Evolutionary conservation across 2,888 invertebrate species (phyloP).

Genomic region (Agapostemon virescens): DNA sequence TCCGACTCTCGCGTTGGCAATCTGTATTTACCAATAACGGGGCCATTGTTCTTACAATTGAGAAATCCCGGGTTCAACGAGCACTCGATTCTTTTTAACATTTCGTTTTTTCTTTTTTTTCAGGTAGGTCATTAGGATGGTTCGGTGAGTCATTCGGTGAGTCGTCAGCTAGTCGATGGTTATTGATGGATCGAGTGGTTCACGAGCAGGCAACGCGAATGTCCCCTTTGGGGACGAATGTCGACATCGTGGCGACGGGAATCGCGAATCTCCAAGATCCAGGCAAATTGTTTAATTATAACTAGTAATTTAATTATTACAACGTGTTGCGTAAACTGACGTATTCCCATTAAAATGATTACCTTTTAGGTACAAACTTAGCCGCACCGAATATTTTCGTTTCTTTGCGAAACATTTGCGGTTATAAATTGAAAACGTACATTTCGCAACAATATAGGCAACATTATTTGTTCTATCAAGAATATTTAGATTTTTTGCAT

Average conservation of each 20-base stretch:
- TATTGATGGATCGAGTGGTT: conserved; percentile 53
- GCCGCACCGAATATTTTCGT: not conserved
- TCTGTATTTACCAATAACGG: not conserved
- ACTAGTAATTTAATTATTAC: not conserved
- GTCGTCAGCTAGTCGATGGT: conserved; percentile 36
- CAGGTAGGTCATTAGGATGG: not conserved
- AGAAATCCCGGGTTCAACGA: not conserved
- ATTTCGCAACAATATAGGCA: no score
- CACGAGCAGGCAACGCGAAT: conserved; percentile 40
- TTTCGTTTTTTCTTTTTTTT: not conserved
- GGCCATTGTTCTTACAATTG: conserved; percentile 9
- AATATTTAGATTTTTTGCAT: no score
- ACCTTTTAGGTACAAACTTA: no score
- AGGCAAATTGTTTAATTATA: not conserved
- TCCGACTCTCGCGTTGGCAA: not conserved
- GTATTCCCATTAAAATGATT: not conserved
- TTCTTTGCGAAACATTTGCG: no score
- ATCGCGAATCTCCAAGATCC: not conserved
- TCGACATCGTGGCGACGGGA: not conserved
- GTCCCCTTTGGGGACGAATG: not conserved
- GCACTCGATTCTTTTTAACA: conserved; percentile 23
- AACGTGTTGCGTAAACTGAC: not conserved
- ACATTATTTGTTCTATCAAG: no score
- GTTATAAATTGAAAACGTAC: not conserved
- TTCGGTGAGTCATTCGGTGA: conserved; percentile 39